Base-by-base conservation (phyloP, 2,888 invertebrate species). In the Cheiracanthium punctorium region DNA sequence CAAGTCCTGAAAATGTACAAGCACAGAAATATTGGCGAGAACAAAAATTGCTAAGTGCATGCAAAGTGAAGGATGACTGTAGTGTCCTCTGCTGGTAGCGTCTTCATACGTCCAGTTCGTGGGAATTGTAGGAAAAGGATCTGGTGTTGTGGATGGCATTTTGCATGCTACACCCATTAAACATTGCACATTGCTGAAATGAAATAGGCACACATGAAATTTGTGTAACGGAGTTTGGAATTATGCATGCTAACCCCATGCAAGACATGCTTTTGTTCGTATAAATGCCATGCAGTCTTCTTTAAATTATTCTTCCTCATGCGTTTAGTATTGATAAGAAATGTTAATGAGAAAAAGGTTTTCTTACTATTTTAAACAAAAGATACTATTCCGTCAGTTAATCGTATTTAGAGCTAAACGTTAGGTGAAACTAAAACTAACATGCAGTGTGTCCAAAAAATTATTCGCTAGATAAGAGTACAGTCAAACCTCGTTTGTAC, bases 101-200 rank as follows among this genome's bases (percentile, higher is more conserved):
- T 73, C 77, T 65, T 76, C 75, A 20, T 37, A 33, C 17, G 30
- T 32, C 17, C 43, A n/a, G 10, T 70, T 41, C 17, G 41, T n/a
- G 24, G 43, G 30, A 8, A 48, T 5, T 2, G 67, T n/a, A 20
- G 73, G 67, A 65, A 73, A 48, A 17, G 75, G 72, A 43, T 72
- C 43, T 2, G 73, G 24, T 24, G 82, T 82, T 30, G 76, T 72
- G 29, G 70, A 48, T 67, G 67, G 48, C n/a, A 41, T 28, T 14
- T 74, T 12, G 41, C 84, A 85, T 29, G 79, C 72, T 73, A 64
- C 48, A 24, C 79, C 69, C 69, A 79, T 8, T 24, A 85, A 48
- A 43, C 84, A 85, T 32, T 79, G 73, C 41, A 79, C 32, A 20
- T 70, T 33, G 43, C 84, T 85, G 84, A 85, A 85, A 82, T 71